These are phyloP conservation scores for Saimiri boliviensis DNA, from an alignment of 2,113 vertebrate species.

Conservation along the genomic window DNA sequence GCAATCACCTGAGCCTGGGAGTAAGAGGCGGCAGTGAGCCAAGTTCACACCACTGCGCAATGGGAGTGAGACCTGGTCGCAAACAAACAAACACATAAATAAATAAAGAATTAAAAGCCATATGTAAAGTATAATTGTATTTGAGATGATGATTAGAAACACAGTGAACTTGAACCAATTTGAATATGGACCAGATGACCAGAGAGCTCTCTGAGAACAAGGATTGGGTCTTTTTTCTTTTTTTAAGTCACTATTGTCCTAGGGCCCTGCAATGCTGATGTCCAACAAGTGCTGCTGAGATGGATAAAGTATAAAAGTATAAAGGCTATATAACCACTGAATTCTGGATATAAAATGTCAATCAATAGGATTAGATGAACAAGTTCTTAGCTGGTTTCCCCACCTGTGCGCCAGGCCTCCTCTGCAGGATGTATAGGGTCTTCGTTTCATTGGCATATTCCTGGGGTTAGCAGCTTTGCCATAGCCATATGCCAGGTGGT, in stretches of 20 bases:
- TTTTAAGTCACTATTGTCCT: neutral
- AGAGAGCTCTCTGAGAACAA: neutral
- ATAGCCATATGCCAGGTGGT: neutral
- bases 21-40: too few relatives aligned
- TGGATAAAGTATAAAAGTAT: neutral
- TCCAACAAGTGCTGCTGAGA: neutral
- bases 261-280: neutral
- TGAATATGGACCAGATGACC: conserved; percentile 20
- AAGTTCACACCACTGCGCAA: too few relatives aligned
- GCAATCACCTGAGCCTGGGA: too few relatives aligned
- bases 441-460: neutral
- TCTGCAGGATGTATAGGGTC: neutral
- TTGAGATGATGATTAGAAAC: conserved; percentile 29
- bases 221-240: neutral
- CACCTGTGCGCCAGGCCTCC: neutral
- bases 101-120: neutral
- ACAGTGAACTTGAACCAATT: conserved; percentile 36
- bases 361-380: neutral
- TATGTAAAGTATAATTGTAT: conserved; percentile 58
- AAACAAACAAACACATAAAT: too few relatives aligned
- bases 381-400: neutral
- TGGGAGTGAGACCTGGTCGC: too few relatives aligned
- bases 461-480: neutral
- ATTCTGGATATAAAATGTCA: neutral
- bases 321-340: neutral